Evolutionary conservation across 2,113 vertebrate species (phyloP).

Genomic region (Perccottus glenii): DNA sequence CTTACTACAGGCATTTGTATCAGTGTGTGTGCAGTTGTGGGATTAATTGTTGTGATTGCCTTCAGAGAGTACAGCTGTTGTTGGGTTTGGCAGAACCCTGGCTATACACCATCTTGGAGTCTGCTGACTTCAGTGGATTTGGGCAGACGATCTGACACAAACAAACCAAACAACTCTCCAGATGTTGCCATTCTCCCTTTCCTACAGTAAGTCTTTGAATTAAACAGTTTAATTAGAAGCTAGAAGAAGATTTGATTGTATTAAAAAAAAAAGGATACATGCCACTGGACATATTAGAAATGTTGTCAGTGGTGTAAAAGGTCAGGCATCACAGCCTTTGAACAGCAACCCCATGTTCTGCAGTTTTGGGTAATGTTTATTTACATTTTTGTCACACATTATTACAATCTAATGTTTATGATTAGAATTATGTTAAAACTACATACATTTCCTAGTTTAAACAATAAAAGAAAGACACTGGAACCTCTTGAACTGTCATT

Average conservation of each 20-base stretch:
- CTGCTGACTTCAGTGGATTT: conserved; percentile 68
- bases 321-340: too few relatives aligned
- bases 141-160: conserved; percentile 74
- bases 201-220: conserved; percentile 56
- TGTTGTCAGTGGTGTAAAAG: too few relatives aligned
- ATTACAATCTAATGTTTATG: too few relatives aligned
- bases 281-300: too few relatives aligned
- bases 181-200: conserved; percentile 60
- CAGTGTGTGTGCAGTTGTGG: background rate
- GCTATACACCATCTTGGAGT: conserved; percentile 5
- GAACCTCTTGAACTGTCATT: background rate
- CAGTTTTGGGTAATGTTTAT: too few relatives aligned
- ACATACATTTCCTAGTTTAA: too few relatives aligned
- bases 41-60: background rate
- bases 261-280: too few relatives aligned
- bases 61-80: conserved; percentile 50
- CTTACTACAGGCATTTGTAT: too few relatives aligned
- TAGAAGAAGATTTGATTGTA: too few relatives aligned
- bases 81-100: conserved; percentile 30
- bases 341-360: too few relatives aligned
- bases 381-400: background rate
- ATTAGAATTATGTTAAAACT: too few relatives aligned
- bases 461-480: too few relatives aligned
- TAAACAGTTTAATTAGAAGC: background rate
- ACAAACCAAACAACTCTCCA: conserved; percentile 69